Conservation (phyloP, 2,113 vertebrate genomes). For the Illadopsis cleaveri region DNA sequence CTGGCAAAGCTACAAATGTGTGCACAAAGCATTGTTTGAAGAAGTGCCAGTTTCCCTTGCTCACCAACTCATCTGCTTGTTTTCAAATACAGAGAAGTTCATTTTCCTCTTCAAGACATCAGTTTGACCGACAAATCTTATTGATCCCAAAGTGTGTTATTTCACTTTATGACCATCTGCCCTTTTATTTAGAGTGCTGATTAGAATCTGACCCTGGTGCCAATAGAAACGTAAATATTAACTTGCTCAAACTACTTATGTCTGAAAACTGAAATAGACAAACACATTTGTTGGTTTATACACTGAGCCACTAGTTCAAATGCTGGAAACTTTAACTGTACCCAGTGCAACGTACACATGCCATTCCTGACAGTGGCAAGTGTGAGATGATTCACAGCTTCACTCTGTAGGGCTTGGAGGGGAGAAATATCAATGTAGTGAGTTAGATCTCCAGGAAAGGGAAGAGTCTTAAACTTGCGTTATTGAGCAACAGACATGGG, state of each 20-base stretch:
- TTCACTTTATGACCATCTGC: background rate
- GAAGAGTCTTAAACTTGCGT: background rate
- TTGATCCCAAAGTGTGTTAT: background rate
- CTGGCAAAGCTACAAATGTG: background rate
- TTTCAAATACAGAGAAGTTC: background rate
- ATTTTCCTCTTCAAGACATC: background rate
- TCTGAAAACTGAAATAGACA: slow-evolving; percentile 5
- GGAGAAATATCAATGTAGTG: background rate
- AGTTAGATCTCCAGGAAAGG: background rate
- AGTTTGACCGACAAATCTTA: slow-evolving; percentile 6
- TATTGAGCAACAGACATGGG: background rate
- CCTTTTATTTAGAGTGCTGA: background rate
- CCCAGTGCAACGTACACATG: background rate
- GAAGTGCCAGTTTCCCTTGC: background rate
- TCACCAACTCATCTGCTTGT: background rate
- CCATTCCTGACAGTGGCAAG: background rate
- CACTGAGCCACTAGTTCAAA: background rate
- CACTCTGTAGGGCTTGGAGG: background rate
- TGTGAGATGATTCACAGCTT: background rate
- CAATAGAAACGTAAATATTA: slow-evolving; percentile 19
- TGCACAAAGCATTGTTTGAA: slow-evolving; percentile 2
- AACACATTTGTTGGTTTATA: background rate
- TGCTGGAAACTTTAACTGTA: background rate
- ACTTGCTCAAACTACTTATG: background rate
- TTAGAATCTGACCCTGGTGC: slow-evolving; percentile 11